Evolutionary conservation across 2,113 vertebrate genomes (phyloP).

Genomic region (Xenopus laevis): DNA sequence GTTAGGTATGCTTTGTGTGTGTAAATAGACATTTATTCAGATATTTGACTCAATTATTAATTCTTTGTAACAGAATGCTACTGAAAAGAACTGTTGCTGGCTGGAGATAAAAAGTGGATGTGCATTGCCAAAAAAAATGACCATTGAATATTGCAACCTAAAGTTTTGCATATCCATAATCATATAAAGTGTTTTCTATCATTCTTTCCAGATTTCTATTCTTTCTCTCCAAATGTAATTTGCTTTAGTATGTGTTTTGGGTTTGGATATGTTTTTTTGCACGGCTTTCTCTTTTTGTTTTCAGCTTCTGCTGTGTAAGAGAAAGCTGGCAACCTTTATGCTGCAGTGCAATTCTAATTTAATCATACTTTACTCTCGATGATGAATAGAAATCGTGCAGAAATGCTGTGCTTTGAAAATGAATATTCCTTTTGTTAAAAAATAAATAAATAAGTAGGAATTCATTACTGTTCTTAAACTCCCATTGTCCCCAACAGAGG

Average conservation of each 20-base stretch:
- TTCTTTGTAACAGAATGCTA: too few relatives aligned
- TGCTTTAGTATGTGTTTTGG: constrained; percentile 2
- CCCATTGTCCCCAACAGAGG: neutral
- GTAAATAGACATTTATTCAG: too few relatives aligned
- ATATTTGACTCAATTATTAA: too few relatives aligned
- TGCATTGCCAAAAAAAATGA: too few relatives aligned
- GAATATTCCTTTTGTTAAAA: neutral
- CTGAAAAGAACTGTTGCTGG: too few relatives aligned
- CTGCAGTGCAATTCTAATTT: constrained; percentile 5
- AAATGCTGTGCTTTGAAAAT: constrained; percentile 5
- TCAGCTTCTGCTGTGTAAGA: constrained; percentile 2
- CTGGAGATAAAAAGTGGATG: too few relatives aligned
- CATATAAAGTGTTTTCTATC: too few relatives aligned
- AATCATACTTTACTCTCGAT: neutral
- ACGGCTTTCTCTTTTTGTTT: neutral
- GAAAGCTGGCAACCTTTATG: neutral
- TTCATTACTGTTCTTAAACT: neutral
- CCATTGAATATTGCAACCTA: too few relatives aligned
- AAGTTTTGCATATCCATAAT: too few relatives aligned
- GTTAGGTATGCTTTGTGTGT: too few relatives aligned
- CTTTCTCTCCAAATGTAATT: neutral
- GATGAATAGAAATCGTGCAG: neutral
- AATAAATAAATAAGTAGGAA: neutral
- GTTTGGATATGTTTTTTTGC: neutral
- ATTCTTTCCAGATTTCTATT: neutral